Conservation (phyloP, 1,140 invertebrate genomes). For the Sinonovacula constricta region DNA sequence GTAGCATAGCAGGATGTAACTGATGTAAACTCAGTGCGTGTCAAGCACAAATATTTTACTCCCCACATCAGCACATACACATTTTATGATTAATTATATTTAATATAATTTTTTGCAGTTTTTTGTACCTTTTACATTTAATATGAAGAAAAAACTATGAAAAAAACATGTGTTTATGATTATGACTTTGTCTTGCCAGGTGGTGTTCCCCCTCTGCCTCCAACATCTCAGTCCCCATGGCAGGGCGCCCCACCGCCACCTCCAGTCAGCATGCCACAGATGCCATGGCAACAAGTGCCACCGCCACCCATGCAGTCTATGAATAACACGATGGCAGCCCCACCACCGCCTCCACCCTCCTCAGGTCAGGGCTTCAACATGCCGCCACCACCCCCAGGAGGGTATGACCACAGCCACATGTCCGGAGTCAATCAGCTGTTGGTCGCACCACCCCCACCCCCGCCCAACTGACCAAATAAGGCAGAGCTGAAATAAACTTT, state of each 20-base stretch:
- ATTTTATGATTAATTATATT: too few species aligned
- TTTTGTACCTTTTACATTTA: too few species aligned
- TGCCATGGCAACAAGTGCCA: conserved; percentile 72
- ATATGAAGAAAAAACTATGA: too few species aligned
- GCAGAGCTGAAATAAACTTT: too few species aligned
- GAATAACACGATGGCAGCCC: conserved; percentile 76
- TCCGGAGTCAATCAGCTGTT: conserved; percentile 81
- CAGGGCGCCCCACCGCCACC: conserved; percentile 81
- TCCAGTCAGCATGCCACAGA: conserved; percentile 67
- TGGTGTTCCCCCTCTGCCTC: conserved; percentile 68
- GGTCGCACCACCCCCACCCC: conserved; percentile 82
- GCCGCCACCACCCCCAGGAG: conserved; percentile 71
- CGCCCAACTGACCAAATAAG: conserved; percentile 80
- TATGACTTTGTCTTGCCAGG: too few species aligned
- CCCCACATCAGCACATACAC: too few species aligned
- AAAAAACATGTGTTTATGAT: too few species aligned
- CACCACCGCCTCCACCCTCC: conserved; percentile 79
- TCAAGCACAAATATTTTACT: too few species aligned
- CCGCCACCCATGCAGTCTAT: conserved; percentile 73
- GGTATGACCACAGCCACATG: conserved; percentile 64
- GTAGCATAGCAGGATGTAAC: too few species aligned
- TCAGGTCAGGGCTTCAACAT: conserved; percentile 73
- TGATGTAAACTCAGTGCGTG: too few species aligned
- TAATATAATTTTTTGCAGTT: too few species aligned
- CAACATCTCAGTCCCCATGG: conserved; percentile 73